Evolutionary conservation across 2,888 invertebrate genomes (phyloP).

Genomic region (Tetanocera ferruginea): DNA sequence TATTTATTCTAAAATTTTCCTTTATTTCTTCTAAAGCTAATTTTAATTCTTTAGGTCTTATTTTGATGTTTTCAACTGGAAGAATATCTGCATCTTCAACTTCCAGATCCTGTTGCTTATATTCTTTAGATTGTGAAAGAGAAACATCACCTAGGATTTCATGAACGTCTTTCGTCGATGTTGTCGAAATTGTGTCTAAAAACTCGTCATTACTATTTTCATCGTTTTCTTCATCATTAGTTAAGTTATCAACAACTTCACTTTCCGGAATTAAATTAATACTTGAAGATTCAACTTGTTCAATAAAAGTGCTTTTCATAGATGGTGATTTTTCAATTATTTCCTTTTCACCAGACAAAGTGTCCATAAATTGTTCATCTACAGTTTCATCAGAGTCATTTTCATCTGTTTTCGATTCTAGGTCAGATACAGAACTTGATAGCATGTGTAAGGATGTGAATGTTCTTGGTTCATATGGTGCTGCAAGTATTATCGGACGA

Average conservation of each 20-base stretch:
- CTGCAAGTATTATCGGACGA: neutral
- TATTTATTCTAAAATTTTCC: slow-evolving; percentile 58
- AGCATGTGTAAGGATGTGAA: no score
- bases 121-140: neutral
- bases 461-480: no score
- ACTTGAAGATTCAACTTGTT: neutral
- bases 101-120: neutral
- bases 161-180: no score
- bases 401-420: neutral
- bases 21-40: slow-evolving; percentile 60
- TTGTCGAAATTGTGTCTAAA: neutral
- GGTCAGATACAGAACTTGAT: neutral
- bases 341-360: slow-evolving; percentile 32
- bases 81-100: slow-evolving; percentile 40
- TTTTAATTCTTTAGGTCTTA: slow-evolving; percentile 56
- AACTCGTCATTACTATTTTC: neutral
- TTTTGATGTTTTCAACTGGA: slow-evolving; percentile 44
- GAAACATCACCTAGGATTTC: no score
- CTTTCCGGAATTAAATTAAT: slow-evolving; percentile 54
- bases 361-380: slow-evolving; percentile 65
- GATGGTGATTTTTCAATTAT: neutral
- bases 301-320: neutral
- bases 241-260: slow-evolving; percentile 60
- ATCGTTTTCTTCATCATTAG: slow-evolving; percentile 60
- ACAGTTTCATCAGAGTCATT: neutral